A percentile compares a stretch with the other conserved stretches of the same genome.
phyloP scores from a whole-genome alignment of 1,140 invertebrate species.

The Aphelinus certus region DNA sequence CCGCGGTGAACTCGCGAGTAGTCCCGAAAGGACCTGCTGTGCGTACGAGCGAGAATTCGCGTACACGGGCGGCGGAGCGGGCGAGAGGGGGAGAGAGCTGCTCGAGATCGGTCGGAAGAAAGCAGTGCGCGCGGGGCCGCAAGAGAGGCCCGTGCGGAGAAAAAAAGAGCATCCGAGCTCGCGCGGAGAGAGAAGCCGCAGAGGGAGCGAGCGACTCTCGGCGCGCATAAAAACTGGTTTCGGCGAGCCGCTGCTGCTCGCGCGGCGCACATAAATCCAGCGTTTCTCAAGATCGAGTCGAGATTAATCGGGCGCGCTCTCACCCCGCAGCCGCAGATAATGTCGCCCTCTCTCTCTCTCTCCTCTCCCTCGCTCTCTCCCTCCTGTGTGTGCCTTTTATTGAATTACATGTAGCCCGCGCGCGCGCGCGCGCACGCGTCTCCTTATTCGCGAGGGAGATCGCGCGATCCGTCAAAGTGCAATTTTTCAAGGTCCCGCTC shows the following conservation, averaged over 20 bases:
- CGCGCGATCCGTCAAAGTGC: conserved; percentile 11
- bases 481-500: conserved; percentile 12
- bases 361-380: conserved; percentile 24
- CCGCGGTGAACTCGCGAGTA: too few species aligned
- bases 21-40: too few species aligned
- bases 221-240: conserved; percentile 51
- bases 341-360: conserved; percentile 48
- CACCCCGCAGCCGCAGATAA: conserved; percentile 51
- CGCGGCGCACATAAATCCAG: conserved; percentile 51
- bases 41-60: too few species aligned
- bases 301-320: conserved; percentile 51
- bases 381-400: conserved; percentile 41
- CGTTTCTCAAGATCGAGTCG: conserved; percentile 55
- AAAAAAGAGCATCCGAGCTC: not conserved
- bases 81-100: conserved; percentile 14
- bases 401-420: conserved; percentile 49
- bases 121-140: not conserved
- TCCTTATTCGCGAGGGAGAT: not conserved
- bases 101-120: not conserved
- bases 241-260: conserved; percentile 4
- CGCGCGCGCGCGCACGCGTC: not conserved
- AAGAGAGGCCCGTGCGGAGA: not conserved
- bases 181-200: not conserved
- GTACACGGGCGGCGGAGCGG: conserved; percentile 26
- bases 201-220: conserved; percentile 2